phyloP scores from a whole-genome alignment of 2,888 invertebrate genomes.

The Polydrusus pterygomalis region DNA sequence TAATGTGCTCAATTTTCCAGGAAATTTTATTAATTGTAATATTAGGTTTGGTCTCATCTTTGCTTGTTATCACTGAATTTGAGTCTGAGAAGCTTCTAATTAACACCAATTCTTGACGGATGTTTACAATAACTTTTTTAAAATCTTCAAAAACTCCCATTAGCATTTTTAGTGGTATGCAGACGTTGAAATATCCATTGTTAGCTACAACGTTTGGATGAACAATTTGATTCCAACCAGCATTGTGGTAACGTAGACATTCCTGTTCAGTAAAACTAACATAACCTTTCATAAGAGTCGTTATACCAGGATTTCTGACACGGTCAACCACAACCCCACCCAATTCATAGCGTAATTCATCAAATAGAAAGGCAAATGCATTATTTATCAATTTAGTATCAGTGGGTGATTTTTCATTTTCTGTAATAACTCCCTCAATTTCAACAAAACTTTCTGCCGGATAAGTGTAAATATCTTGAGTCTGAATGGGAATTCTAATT shows the following conservation, averaged over 20 bases:
- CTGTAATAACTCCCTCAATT: constrained; percentile 53
- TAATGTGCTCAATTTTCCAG: constrained; percentile 9
- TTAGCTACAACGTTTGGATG: neutral
- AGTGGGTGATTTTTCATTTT: constrained; percentile 7
- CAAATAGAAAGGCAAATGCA: constrained; percentile 48
- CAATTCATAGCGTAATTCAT: constrained; percentile 56
- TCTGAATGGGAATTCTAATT: constrained; percentile 63
- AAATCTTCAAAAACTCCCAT: constrained; percentile 33
- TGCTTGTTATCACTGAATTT: neutral
- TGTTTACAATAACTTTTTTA: constrained; percentile 39
- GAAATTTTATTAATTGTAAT: neutral
- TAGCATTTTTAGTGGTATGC: constrained; percentile 27
- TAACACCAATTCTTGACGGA: too few relatives aligned
- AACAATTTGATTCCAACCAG: constrained; percentile 5
- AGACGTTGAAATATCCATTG: constrained; percentile 20
- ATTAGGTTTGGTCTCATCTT: neutral
- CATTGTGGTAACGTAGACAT: constrained; percentile 3
- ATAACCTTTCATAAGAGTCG: constrained; percentile 12
- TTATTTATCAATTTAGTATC: too few relatives aligned
- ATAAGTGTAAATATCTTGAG: constrained; percentile 58
- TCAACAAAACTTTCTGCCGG: constrained; percentile 60
- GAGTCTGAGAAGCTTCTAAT: constrained; percentile 1
- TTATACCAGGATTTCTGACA: constrained; percentile 54
- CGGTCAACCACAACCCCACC: constrained; percentile 53
- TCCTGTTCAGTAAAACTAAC: constrained; percentile 19